Evolutionary conservation across 2,888 invertebrate species (phyloP).

Genomic region (Sinopyrophorus schimmeli): DNA sequence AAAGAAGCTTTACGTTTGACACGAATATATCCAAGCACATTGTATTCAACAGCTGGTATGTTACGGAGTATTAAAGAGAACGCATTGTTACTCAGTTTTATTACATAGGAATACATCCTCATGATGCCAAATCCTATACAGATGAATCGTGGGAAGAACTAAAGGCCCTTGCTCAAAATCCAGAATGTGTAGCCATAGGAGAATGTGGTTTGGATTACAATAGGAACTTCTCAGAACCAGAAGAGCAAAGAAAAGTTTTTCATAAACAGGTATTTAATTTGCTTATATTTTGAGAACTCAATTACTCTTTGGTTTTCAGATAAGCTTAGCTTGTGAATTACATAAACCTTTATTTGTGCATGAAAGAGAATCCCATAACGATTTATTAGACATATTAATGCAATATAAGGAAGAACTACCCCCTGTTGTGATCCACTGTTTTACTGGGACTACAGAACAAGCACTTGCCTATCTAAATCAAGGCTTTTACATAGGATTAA

Average conservation of each 20-base stretch:
- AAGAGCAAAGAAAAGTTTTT: slow-evolving; percentile 83
- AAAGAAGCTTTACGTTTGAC: slow-evolving; percentile 89
- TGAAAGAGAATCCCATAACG: slow-evolving; percentile 89
- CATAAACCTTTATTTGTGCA: slow-evolving; percentile 88
- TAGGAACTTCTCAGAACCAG: slow-evolving; percentile 90
- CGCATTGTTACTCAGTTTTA: neutral
- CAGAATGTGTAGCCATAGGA: slow-evolving; percentile 91
- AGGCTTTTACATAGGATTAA: slow-evolving; percentile 84
- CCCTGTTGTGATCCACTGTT: slow-evolving; percentile 87
- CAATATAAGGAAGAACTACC: slow-evolving; percentile 64
- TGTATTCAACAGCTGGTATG: slow-evolving; percentile 87
- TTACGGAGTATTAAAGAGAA: neutral
- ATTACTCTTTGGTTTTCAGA: slow-evolving; percentile 57
- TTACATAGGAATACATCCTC: slow-evolving; percentile 90
- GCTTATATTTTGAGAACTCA: neutral
- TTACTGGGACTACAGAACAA: slow-evolving; percentile 86
- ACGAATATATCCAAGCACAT: slow-evolving; percentile 84
- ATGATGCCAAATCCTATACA: slow-evolving; percentile 86
- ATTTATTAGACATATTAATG: slow-evolving; percentile 74
- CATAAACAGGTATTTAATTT: slow-evolving; percentile 70
- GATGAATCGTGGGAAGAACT: slow-evolving; percentile 81
- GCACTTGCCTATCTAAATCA: slow-evolving; percentile 80
- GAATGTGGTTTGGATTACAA: slow-evolving; percentile 95
- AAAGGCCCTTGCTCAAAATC: slow-evolving; percentile 73
- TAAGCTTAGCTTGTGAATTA: slow-evolving; percentile 82